Conservation (phyloP, 2,888 invertebrate genomes). For the Anarsia innoxiella region DNA sequence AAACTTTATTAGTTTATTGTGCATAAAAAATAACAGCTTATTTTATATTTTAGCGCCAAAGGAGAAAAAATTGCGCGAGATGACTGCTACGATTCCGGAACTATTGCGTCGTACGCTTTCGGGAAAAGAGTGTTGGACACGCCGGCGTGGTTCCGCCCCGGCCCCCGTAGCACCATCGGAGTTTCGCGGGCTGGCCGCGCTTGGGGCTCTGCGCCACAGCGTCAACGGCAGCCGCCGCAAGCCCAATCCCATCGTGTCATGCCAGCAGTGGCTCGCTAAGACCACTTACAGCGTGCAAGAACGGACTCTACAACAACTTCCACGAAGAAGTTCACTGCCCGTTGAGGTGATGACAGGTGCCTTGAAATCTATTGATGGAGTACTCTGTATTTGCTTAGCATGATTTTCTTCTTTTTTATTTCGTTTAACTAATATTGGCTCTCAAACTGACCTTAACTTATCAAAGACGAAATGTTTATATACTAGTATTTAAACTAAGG, state of each 20-base stretch:
- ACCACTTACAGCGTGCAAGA: constrained; percentile 33
- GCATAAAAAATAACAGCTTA: too few species aligned
- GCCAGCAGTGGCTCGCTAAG: constrained; percentile 48
- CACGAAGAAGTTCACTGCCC: constrained; percentile 57
- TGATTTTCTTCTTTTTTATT: too few species aligned
- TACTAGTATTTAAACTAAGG: too few species aligned
- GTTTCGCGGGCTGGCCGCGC: constrained; percentile 30
- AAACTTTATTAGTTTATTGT: too few species aligned
- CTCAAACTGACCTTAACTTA: too few species aligned
- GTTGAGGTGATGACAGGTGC: constrained; percentile 65
- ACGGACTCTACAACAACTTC: constrained; percentile 25
- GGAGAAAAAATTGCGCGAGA: constrained; percentile 44
- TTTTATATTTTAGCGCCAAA: constrained; percentile 31
- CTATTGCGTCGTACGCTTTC: constrained; percentile 40
- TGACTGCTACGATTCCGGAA: constrained; percentile 33
- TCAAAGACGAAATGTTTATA: too few species aligned
- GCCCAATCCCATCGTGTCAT: constrained; percentile 30
- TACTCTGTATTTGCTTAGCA: too few species aligned
- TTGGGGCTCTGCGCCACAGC: constrained; percentile 33
- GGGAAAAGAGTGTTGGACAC: constrained; percentile 36
- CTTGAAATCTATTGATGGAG: too few species aligned
- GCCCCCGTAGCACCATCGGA: constrained; percentile 41
- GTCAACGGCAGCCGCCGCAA: constrained; percentile 40
- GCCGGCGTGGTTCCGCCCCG: constrained; percentile 55
- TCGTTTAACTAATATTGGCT: too few species aligned